Evolutionary conservation across 2,797 vertebrate genomes (phyloP).

Genomic region (Phaenicophaeus curvirostris): DNA sequence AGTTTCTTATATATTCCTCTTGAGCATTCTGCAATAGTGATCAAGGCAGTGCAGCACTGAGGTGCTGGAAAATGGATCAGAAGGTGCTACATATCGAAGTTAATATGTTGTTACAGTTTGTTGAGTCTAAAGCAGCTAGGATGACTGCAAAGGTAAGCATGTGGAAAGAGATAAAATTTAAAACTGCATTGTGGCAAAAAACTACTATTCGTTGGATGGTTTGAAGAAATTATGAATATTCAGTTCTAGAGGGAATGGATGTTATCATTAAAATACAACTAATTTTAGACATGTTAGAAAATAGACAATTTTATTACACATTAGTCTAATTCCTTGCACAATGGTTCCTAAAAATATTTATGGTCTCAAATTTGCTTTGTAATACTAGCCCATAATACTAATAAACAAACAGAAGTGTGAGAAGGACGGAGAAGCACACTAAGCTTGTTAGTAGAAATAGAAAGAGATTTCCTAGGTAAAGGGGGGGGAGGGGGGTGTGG

Average conservation of each 20-base stretch:
- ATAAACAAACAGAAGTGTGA: not conserved
- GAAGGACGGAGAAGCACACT: not conserved
- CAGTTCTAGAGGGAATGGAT: not conserved
- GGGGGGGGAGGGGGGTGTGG: not conserved
- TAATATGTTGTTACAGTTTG: not conserved
- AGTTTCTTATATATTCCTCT: not conserved
- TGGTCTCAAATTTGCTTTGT: not conserved
- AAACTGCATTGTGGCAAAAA: not conserved
- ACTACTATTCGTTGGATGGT: rapidly evolving
- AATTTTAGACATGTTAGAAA: not conserved
- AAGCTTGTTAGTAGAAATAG: not conserved
- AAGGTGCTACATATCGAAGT: not conserved
- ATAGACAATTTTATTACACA: not conserved
- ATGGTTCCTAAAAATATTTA: not conserved
- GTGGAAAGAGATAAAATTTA: not conserved
- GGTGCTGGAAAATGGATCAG: not conserved
- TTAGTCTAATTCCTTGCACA: not conserved
- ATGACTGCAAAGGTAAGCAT: not conserved
- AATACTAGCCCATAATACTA: not conserved
- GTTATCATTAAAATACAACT: not conserved
- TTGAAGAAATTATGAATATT: not conserved
- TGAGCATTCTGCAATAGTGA: not conserved
- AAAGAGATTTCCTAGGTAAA: not conserved
- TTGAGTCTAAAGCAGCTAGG: not conserved
- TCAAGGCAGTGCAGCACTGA: not conserved